phyloP scores from a whole-genome alignment of 2,113 vertebrate species.

The Podocnemis expansa region DNA sequence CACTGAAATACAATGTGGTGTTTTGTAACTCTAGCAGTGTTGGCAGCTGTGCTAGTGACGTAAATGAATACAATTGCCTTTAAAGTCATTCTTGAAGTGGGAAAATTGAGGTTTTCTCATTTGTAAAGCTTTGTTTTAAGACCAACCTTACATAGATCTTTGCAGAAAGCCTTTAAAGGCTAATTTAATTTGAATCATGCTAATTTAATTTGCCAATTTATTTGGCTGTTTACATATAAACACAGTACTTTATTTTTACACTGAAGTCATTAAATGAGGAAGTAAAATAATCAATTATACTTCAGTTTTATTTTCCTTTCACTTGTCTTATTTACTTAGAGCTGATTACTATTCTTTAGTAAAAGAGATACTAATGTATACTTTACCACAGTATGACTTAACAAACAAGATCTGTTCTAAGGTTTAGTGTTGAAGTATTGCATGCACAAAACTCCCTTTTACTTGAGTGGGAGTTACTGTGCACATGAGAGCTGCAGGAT shows the following conservation, averaged over 20 bases:
- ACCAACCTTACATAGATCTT: neutral
- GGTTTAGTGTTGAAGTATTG: neutral
- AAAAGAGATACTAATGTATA: neutral
- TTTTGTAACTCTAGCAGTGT: conserved; percentile 48
- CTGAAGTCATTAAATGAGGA: neutral
- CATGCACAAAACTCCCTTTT: neutral
- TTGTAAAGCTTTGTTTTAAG: neutral
- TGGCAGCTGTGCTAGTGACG: conserved; percentile 53
- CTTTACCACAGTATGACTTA: neutral
- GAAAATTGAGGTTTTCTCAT: conserved; percentile 23
- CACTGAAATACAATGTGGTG: conserved; percentile 12
- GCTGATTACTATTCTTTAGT: neutral
- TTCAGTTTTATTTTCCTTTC: neutral
- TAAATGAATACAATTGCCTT: conserved; percentile 34
- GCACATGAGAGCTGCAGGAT: neutral
- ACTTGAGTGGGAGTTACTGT: neutral
- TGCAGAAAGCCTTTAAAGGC: neutral
- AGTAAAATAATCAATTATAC: neutral
- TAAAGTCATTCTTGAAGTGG: conserved; percentile 23
- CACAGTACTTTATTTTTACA: neutral
- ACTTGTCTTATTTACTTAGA: neutral
- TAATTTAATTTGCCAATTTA: neutral
- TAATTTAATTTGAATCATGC: neutral
- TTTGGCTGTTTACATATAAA: neutral
- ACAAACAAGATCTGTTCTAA: neutral